Percentiles rank a stretch among this genome's conserved stretches.
These are phyloP conservation scores for Erythrocercus mccallii DNA, from an alignment of 2,113 vertebrate species.

Conservation along the genomic window DNA sequence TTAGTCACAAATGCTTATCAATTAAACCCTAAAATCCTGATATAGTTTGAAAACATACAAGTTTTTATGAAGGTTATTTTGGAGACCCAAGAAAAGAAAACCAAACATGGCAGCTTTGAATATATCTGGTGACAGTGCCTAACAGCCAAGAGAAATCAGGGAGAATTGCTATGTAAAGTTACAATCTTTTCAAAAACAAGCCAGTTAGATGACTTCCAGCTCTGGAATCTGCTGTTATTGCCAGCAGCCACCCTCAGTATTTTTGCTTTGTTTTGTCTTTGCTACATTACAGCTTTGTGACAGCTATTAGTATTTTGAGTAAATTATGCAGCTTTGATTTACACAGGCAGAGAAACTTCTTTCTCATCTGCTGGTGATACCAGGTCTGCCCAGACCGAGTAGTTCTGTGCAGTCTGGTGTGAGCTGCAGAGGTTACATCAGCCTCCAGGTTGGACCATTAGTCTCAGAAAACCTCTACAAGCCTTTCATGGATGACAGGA, in stretches of 20 bases:
- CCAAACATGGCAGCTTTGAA: not conserved
- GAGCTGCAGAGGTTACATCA: not conserved
- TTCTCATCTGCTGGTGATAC: not conserved
- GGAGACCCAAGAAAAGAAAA: not conserved
- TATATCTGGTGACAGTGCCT: not conserved
- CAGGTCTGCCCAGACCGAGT: not conserved
- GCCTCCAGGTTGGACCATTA: not conserved
- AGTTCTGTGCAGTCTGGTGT: not conserved
- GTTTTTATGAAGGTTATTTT: slow-evolving; percentile 1
- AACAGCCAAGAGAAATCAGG: not conserved
- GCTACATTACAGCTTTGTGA: not conserved
- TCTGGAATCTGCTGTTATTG: not conserved
- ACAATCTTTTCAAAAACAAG: not conserved
- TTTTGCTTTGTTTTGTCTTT: not conserved
- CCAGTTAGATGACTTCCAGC: not conserved
- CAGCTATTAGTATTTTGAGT: not conserved
- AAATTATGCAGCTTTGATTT: not conserved
- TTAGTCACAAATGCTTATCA: slow-evolving; percentile 52
- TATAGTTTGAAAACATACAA: not conserved
- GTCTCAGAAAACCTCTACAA: not conserved
- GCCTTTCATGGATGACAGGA: not conserved
- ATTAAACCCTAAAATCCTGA: slow-evolving; percentile 3
- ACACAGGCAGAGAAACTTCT: not conserved
- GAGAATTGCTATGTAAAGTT: not conserved
- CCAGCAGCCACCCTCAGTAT: not conserved